Conservation (phyloP, 2,888 invertebrate species). For the Actias luna region DNA sequence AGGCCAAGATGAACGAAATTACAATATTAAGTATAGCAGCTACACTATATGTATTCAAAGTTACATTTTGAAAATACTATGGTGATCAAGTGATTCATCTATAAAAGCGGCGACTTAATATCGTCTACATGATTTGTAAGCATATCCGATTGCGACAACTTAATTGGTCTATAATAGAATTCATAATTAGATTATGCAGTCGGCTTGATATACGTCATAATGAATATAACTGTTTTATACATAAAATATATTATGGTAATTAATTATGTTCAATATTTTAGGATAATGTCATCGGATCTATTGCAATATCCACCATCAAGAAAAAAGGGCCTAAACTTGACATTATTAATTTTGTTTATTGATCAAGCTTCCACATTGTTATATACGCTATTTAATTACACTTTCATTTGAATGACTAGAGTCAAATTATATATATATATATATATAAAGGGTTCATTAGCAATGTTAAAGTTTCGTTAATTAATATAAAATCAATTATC, state of each 20-base stretch:
- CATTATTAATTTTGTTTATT: not conserved
- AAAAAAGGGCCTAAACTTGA: not conserved
- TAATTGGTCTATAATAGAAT: conserved; percentile 39
- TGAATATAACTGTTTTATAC: conserved; percentile 7
- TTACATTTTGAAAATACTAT: not conserved
- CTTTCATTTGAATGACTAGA: no score
- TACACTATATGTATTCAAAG: not conserved
- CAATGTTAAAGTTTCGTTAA: not conserved
- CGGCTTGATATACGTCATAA: conserved; percentile 21
- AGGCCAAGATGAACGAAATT: conserved; percentile 17
- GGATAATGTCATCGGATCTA: not conserved
- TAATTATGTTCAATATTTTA: not conserved
- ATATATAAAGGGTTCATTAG: no score
- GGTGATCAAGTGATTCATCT: conserved; percentile 12
- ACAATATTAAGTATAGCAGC: no score
- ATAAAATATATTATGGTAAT: conserved; percentile 9
- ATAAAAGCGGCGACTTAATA: conserved; percentile 5
- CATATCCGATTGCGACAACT: conserved; percentile 29
- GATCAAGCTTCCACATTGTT: not conserved
- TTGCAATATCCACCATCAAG: no score
- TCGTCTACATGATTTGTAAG: conserved; percentile 9
- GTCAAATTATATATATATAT: no score
- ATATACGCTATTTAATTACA: not conserved
- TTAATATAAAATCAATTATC: not conserved
- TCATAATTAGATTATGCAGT: conserved; percentile 33